phyloP scores from a whole-genome alignment of 2,113 vertebrate genomes.

The Rhinopithecus roxellana region DNA sequence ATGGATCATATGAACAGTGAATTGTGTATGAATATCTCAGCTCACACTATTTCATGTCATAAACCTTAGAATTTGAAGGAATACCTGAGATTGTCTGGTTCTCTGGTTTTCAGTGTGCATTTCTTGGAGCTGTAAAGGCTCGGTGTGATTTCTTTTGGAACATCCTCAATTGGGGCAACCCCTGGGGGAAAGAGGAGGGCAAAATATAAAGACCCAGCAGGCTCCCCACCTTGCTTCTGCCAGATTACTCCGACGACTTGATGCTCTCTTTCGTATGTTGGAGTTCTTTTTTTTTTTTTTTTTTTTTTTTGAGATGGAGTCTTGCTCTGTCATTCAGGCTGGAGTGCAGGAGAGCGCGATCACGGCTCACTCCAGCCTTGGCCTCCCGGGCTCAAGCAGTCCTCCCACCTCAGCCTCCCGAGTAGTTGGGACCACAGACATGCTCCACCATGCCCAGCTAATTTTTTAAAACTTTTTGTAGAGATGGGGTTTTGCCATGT shows the following conservation, averaged over 20 bases:
- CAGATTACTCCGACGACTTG: background rate
- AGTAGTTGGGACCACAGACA: too few relatives aligned
- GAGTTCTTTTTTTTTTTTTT: too few relatives aligned
- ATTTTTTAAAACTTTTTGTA: too few relatives aligned
- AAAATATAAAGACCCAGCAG: background rate
- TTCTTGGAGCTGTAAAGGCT: background rate
- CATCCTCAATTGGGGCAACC: background rate
- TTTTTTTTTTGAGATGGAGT: too few relatives aligned
- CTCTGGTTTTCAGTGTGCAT: background rate
- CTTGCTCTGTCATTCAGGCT: too few relatives aligned
- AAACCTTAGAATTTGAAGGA: background rate
- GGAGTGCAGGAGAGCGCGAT: too few relatives aligned
- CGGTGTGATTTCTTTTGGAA: background rate
- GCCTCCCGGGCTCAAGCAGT: too few relatives aligned
- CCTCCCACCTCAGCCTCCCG: too few relatives aligned
- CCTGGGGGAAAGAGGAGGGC: background rate
- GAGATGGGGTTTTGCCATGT: too few relatives aligned
- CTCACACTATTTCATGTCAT: background rate
- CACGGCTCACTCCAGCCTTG: too few relatives aligned
- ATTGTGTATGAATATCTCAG: background rate
- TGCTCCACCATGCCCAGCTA: too few relatives aligned
- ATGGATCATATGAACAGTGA: background rate
- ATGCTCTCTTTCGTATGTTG: background rate
- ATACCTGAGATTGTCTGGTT: background rate
- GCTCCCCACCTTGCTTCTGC: background rate